Conservation (phyloP, 2,113 vertebrate species). For the Numida meleagris region DNA sequence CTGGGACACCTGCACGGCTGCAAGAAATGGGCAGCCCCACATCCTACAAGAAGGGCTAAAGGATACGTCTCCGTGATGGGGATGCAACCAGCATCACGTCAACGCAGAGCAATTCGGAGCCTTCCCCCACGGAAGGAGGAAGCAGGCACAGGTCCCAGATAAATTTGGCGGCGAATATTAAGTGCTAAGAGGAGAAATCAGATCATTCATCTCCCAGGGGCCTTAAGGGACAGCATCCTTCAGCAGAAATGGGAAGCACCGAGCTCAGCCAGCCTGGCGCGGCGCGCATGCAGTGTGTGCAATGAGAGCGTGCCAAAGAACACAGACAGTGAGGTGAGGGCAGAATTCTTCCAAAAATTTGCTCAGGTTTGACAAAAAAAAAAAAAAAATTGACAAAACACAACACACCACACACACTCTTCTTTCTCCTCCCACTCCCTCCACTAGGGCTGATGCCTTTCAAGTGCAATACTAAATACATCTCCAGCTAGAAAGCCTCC, state of each 20-base stretch:
- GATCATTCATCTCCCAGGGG: neutral
- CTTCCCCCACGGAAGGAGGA: neutral
- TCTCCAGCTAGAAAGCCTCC: neutral
- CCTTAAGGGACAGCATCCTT: neutral
- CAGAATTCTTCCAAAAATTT: neutral
- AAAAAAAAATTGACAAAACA: neutral
- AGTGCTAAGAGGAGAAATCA: neutral
- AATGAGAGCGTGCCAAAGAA: rapidly evolving
- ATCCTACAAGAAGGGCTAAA: too few relatives aligned
- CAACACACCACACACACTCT: too few relatives aligned
- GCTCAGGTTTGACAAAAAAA: neutral
- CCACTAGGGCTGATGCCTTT: rapidly evolving
- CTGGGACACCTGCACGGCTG: neutral
- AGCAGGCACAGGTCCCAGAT: neutral
- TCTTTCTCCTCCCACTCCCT: neutral
- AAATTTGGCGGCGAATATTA: neutral
- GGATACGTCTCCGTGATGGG: neutral
- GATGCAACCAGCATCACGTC: neutral
- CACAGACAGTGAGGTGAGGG: neutral
- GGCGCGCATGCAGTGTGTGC: rapidly evolving
- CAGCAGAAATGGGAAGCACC: neutral
- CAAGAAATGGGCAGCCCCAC: neutral
- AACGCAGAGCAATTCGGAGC: rapidly evolving
- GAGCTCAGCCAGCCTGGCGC: neutral
- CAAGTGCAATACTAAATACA: neutral